phyloP scores from a whole-genome alignment of 2,797 vertebrate species.

The Micropoecilia bifurca region DNA sequence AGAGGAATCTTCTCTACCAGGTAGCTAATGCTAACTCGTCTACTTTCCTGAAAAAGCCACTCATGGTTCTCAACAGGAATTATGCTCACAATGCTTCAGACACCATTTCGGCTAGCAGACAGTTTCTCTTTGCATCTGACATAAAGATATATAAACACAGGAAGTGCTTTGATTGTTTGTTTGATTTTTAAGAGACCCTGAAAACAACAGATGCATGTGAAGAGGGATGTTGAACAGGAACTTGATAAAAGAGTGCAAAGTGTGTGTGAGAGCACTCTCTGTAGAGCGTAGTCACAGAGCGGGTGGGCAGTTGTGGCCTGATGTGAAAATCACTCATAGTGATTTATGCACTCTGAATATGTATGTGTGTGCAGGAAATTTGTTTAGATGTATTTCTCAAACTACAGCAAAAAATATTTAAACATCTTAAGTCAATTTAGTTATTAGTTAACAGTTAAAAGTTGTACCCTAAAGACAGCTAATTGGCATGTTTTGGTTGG shows the following conservation, averaged over 20 bases:
- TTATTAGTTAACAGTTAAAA: not conserved
- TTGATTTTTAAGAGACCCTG: slow-evolving; percentile 13
- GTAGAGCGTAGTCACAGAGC: slow-evolving; percentile 58
- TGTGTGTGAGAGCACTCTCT: slow-evolving; percentile 57
- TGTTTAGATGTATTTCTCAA: slow-evolving; percentile 6
- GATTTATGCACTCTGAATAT: slow-evolving; percentile 42
- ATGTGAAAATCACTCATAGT: slow-evolving; percentile 59
- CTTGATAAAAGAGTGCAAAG: slow-evolving; percentile 46
- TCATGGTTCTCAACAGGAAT: slow-evolving; percentile 34
- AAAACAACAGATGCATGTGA: not conserved
- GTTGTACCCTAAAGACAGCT: not conserved
- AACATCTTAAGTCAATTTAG: slow-evolving; percentile 45
- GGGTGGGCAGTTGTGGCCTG: slow-evolving; percentile 36
- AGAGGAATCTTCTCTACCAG: slow-evolving; percentile 28
- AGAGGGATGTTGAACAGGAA: slow-evolving; percentile 50
- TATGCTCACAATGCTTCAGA: slow-evolving; percentile 57
- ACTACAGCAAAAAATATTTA: slow-evolving; percentile 43
- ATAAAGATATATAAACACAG: slow-evolving; percentile 11
- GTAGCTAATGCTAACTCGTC: slow-evolving; percentile 15
- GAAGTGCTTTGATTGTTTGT: not conserved
- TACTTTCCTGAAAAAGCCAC: slow-evolving; percentile 31
- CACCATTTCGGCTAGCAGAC: slow-evolving; percentile 4
- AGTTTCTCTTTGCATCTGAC: slow-evolving; percentile 5
- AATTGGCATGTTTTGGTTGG: not conserved
- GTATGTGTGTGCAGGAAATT: not conserved